phyloP scores from a whole-genome alignment of 2,797 vertebrate genomes.

The Lateolabrax maculatus region DNA sequence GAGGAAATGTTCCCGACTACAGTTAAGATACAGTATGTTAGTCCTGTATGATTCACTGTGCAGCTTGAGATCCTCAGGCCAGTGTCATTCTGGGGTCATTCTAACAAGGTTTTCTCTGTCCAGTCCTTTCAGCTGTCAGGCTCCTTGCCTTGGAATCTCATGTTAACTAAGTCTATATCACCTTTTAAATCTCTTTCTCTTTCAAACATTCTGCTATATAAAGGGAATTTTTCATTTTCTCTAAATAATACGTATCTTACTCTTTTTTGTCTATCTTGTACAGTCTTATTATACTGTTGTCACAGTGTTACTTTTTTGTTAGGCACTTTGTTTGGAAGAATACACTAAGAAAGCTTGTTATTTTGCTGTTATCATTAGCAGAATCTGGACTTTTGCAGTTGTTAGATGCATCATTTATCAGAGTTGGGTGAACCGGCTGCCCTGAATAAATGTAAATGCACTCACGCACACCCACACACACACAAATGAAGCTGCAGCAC shows the following conservation, averaged over 20 bases:
- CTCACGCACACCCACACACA: not conserved
- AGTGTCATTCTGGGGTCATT: not conserved
- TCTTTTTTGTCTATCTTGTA: not conserved
- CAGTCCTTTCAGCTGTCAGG: too few species aligned
- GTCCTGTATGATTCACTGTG: not conserved
- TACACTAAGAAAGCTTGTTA: not conserved
- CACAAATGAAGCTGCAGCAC: slow-evolving; percentile 1
- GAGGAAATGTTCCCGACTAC: too few species aligned
- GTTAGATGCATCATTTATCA: not conserved
- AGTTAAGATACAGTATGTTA: not conserved
- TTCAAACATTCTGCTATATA: too few species aligned
- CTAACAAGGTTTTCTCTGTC: not conserved
- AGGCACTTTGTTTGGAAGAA: not conserved
- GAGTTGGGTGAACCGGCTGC: not conserved
- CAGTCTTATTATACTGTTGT: not conserved
- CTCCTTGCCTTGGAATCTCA: too few species aligned
- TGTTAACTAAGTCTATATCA: too few species aligned
- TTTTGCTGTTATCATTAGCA: not conserved
- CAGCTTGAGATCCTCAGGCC: not conserved
- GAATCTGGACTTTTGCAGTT: not conserved
- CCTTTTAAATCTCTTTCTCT: too few species aligned
- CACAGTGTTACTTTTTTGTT: too few species aligned
- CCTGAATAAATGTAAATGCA: slow-evolving; percentile 20
- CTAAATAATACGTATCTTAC: too few species aligned
- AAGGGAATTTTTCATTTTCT: too few species aligned